phyloP scores from a whole-genome alignment of 1,140 invertebrate species.

The Lordiphosa collinella region DNA sequence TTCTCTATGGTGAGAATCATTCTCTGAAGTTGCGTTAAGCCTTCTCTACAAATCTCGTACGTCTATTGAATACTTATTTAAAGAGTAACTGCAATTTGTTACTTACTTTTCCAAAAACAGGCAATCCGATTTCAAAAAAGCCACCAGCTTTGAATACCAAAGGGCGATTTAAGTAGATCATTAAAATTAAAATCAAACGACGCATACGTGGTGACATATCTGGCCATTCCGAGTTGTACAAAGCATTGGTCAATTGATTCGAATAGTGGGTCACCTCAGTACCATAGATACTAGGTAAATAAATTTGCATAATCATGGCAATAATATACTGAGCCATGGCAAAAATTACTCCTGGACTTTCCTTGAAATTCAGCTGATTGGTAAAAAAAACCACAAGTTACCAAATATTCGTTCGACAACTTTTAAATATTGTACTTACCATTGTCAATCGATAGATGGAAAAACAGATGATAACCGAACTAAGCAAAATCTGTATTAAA shows the following conservation, averaged over 20 bases:
- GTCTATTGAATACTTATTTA: too few species aligned
- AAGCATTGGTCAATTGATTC: conserved; percentile 16
- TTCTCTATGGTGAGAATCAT: too few species aligned
- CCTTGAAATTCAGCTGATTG: conserved; percentile 16
- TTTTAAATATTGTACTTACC: conserved; percentile 32
- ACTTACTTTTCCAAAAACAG: conserved; percentile 65
- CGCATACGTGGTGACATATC: conserved; percentile 38
- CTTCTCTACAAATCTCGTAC: too few species aligned
- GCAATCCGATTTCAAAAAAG: conserved; percentile 53
- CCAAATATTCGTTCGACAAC: neutral
- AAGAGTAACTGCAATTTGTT: neutral
- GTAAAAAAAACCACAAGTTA: neutral
- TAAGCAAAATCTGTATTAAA: conserved; percentile 51
- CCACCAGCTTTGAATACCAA: conserved; percentile 35
- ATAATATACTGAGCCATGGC: conserved; percentile 45
- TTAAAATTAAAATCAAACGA: conserved; percentile 37
- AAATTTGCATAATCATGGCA: conserved; percentile 52
- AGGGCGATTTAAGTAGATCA: conserved; percentile 48
- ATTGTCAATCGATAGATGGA: conserved; percentile 48
- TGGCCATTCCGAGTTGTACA: conserved; percentile 46
- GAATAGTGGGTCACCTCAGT: conserved; percentile 50
- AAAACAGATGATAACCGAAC: conserved; percentile 52
- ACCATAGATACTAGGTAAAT: conserved; percentile 54
- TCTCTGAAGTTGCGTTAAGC: too few species aligned
- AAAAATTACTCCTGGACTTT: conserved; percentile 23